Evolutionary conservation across 2,797 vertebrate genomes (phyloP), one percentile per base, ranked within the genome.

Genomic region (Platyrinchus mystaceus): DNA sequence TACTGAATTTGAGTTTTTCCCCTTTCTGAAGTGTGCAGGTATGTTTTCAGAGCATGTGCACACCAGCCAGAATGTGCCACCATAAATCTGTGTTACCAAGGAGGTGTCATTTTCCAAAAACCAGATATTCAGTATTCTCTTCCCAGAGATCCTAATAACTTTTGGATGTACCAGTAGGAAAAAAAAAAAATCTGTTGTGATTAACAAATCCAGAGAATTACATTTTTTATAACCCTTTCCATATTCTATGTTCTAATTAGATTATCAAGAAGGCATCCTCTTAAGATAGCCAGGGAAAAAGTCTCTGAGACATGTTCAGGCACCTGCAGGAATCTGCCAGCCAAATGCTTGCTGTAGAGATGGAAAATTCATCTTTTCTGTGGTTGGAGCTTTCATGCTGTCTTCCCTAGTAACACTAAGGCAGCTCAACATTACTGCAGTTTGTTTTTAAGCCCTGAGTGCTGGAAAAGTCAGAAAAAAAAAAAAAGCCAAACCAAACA

Each of bases 281-380:
- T 47, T 81, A 80, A 69, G 16, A 50, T 81, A 80, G 44, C 39
- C 73, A 56, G 41, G 20, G 78, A 68, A 66, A 95, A 89, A 46
- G 6, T 69, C 80, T 74, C 58, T 84, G 62, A 87, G 62, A 34
- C 36, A n/a, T 69, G 18, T 81, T 85, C 58, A 87, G 68, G 87
- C 87, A 95, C 90, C 94, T 95, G 87, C 73, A 94, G 71, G 50
- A 91, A 52, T 87, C 78, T 89, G n/a, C 62, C 60, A 81, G 87
- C 84, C 86, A 92, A 90, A 67, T 20, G 53, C 64, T 43, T 83
- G 37, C 75, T 94, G 46, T 55, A 55, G 53, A 89, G 71, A 53
- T 87, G 87, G 82, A 92, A 94, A 95, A 91, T 77, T 47, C 4
- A 37, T 89, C 26, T 87, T 84, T 94, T 62, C 68, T 92, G 87